A percentile compares a stretch with the other conserved stretches of the same genome.
Conservation (phyloP, 2,113 vertebrate genomes). For the Nothocercus julius region DNA sequence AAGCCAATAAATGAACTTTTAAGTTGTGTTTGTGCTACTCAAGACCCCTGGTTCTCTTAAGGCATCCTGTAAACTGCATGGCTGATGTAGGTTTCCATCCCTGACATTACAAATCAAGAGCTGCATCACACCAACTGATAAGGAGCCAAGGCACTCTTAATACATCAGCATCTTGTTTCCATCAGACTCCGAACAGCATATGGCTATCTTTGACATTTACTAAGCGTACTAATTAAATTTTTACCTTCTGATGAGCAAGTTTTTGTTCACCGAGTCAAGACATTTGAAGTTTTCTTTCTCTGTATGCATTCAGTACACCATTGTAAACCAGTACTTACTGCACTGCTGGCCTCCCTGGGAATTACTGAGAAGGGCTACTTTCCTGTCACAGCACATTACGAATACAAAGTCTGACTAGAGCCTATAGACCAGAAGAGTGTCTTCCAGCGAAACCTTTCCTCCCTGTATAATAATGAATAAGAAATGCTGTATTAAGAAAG, state of each 20-base stretch:
- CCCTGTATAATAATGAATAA: not conserved
- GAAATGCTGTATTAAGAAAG: not conserved
- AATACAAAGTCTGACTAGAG: not conserved
- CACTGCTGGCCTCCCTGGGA: fast-evolving
- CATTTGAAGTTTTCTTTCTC: not conserved
- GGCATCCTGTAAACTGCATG: not conserved
- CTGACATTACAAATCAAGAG: not conserved
- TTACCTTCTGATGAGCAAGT: not conserved
- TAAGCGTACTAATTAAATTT: not conserved
- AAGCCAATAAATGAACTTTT: not conserved
- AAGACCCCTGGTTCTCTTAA: not conserved
- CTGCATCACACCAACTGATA: fast-evolving
- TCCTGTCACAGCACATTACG: not conserved
- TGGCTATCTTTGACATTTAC: not conserved
- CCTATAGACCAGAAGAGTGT: not conserved
- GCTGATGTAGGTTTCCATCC: not conserved
- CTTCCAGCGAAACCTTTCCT: not conserved
- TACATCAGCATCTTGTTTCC: not conserved
- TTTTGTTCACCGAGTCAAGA: not conserved
- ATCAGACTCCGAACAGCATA: not conserved
- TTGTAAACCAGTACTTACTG: not conserved
- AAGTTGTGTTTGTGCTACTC: not conserved
- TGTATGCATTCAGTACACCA: not conserved
- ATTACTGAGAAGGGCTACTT: not conserved
- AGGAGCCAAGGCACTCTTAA: not conserved